These are phyloP conservation scores for Alitta virens DNA, from an alignment of 2,888 invertebrate genomes.

Conservation along the genomic window DNA sequence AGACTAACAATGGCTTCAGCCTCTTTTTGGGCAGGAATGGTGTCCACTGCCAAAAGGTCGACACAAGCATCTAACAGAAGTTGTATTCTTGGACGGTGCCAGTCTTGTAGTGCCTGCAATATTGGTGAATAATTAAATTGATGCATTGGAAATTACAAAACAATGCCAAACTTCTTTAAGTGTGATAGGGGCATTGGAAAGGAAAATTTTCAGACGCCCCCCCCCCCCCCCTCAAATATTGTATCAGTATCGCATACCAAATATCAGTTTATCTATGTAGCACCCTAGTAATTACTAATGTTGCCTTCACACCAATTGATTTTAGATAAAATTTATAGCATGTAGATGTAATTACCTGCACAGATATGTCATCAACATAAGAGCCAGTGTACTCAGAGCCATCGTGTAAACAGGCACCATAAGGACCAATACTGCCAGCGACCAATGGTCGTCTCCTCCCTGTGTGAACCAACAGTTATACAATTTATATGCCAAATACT, in stretches of 20 bases:
- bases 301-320: too few species aligned
- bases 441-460: constrained; percentile 54
- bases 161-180: too few species aligned
- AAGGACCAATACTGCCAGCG: constrained; percentile 89
- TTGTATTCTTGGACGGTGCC: constrained; percentile 81
- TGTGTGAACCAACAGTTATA: constrained; percentile 16
- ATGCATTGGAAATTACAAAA: background rate
- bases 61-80: constrained; percentile 78
- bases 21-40: constrained; percentile 82
- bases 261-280: too few species aligned
- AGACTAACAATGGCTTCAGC: constrained; percentile 79
- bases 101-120: constrained; percentile 66
- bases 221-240: too few species aligned
- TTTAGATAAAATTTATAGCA: too few species aligned
- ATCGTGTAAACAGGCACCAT: constrained; percentile 85
- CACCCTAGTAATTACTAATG: too few species aligned
- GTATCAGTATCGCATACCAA: too few species aligned
- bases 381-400: constrained; percentile 91
- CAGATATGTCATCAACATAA: constrained; percentile 51
- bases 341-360: too few species aligned
- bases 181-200: too few species aligned
- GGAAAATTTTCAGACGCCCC: too few species aligned
- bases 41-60: constrained; percentile 85
- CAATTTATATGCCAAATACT: background rate
- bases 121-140: background rate